phyloP scores from a whole-genome alignment of 2,888 invertebrate species.

The Pilophorus perplexus region DNA sequence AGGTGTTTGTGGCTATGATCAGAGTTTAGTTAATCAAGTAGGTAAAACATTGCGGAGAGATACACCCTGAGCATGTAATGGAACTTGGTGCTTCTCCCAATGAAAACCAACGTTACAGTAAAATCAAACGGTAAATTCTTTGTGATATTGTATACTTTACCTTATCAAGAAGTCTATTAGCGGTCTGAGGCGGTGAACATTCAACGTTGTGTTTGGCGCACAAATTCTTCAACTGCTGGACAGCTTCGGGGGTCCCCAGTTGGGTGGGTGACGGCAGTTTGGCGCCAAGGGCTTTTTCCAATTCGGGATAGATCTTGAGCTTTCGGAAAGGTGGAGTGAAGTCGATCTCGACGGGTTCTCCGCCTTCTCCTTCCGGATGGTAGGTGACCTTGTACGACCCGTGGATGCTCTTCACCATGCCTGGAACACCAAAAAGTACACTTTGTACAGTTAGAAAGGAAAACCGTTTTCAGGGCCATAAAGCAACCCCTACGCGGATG shows the following conservation, averaged over 20 bases:
- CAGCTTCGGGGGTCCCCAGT: conserved; percentile 66
- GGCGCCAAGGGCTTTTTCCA: conserved; percentile 76
- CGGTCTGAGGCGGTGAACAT: conserved; percentile 88
- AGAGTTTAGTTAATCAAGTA: no score
- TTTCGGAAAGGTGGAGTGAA: conserved; percentile 96
- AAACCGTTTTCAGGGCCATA: no score
- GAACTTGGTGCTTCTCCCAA: no score
- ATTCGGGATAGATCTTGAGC: conserved; percentile 84
- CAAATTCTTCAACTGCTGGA: conserved; percentile 73
- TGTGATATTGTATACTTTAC: no score
- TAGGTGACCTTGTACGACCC: conserved; percentile 86
- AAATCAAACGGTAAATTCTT: no score
- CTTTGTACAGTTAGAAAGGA: no score
- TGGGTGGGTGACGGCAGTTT: conserved; percentile 71
- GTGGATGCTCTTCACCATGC: conserved; percentile 90
- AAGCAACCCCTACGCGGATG: no score
- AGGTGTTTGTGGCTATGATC: no score
- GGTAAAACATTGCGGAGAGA: no score
- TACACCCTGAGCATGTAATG: no score
- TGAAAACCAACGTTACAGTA: no score
- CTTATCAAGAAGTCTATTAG: conserved; percentile 92
- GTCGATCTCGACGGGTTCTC: conserved; percentile 81
- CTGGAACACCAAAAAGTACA: no score
- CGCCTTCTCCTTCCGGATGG: conserved; percentile 87
- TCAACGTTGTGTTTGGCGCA: conserved; percentile 85